phyloP scores from a whole-genome alignment of 2,888 invertebrate species.

The Drosophila ezoana region DNA sequence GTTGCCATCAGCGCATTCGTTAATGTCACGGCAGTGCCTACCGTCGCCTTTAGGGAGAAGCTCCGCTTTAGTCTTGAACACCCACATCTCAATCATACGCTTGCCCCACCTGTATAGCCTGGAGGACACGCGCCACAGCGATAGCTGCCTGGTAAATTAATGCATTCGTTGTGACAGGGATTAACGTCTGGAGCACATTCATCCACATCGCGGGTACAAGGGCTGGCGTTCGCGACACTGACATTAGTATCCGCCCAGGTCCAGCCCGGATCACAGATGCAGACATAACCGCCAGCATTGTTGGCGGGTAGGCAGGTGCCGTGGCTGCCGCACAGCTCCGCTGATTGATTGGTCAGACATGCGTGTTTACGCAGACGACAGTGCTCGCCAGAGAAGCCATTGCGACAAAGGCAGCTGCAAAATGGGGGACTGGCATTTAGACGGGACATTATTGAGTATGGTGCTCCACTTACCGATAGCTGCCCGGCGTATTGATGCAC shows the following conservation, averaged over 20 bases:
- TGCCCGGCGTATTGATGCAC: slow-evolving; percentile 92
- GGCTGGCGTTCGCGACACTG: slow-evolving; percentile 86
- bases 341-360: slow-evolving; percentile 89
- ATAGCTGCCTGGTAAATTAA: slow-evolving; percentile 95
- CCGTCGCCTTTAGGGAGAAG: slow-evolving; percentile 88
- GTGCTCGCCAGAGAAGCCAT: slow-evolving; percentile 92
- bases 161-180: slow-evolving; percentile 93
- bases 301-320: slow-evolving; percentile 92
- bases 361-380: slow-evolving; percentile 91
- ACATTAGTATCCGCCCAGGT: slow-evolving; percentile 87
- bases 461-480: slow-evolving; percentile 88
- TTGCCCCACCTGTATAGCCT: slow-evolving; percentile 89
- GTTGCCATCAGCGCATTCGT: slow-evolving; percentile 91
- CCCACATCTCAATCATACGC: too few species aligned
- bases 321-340: slow-evolving; percentile 95
- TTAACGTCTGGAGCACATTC: slow-evolving; percentile 91
- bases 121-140: slow-evolving; percentile 94
- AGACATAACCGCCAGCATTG: slow-evolving; percentile 89
- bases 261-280: slow-evolving; percentile 96
- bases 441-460: background rate
- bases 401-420: slow-evolving; percentile 90
- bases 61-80: background rate
- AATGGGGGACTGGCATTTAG: background rate
- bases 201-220: slow-evolving; percentile 93
- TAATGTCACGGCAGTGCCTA: slow-evolving; percentile 92